These are phyloP conservation scores for Gryllus longicercus DNA, from an alignment of 2,888 invertebrate species.

Conservation along the genomic window DNA sequence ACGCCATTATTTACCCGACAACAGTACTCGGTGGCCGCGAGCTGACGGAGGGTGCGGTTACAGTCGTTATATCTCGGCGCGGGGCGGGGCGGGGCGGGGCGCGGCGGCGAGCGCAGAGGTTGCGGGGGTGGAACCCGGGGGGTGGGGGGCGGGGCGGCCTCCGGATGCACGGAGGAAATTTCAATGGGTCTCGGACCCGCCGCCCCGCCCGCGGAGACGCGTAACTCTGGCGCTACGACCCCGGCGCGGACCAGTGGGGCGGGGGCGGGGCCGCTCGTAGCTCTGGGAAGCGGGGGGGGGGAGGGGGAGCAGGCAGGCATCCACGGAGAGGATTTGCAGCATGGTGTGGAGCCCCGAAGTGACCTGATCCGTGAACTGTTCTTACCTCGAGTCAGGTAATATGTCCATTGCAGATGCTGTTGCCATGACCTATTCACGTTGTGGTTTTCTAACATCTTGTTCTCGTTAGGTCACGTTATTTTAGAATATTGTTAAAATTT, in stretches of 20 bases:
- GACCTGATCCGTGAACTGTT: no score
- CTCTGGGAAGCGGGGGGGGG: background rate
- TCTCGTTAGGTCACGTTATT: no score
- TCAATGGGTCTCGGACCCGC: background rate
- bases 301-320: background rate
- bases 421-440: no score
- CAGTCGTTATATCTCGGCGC: background rate
- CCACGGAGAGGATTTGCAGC: no score
- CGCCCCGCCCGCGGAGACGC: background rate
- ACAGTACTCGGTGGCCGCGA: constrained; percentile 5
- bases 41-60: constrained; percentile 19
- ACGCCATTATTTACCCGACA: constrained; percentile 27
- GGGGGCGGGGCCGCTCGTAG: background rate
- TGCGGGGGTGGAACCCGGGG: background rate
- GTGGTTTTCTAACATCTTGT: no score
- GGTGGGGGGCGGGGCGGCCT: background rate
- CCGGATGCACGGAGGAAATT: constrained; percentile 19
- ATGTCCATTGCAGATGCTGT: no score
- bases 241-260: background rate
- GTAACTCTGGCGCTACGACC: background rate
- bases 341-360: no score
- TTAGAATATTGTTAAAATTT: no score
- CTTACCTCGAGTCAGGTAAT: no score
- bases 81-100: background rate
- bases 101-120: background rate